phyloP scores from a whole-genome alignment of 37 sponge, comb jelly and placozoan species.

The Eunapius fragilis region DNA sequence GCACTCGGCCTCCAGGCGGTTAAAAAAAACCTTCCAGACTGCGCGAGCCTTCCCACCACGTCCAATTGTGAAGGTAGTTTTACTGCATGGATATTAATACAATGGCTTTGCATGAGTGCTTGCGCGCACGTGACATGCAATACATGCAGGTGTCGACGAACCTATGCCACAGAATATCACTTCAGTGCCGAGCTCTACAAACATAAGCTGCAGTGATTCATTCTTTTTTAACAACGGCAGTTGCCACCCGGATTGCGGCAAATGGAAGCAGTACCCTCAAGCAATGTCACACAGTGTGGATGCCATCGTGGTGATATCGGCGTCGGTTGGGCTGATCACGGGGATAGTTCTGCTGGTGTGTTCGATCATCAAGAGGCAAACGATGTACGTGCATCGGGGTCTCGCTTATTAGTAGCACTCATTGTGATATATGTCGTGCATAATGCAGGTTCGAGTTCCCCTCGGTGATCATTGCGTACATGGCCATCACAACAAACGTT shows the following conservation, averaged over 20 bases:
- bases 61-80: not conserved
- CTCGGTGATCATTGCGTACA: slow-evolving; percentile 33
- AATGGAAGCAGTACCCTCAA: not conserved
- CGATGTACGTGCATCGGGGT: slow-evolving; percentile 15
- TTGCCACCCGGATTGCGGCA: not conserved
- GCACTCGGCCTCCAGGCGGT: not conserved
- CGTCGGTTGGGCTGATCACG: slow-evolving; percentile 15
- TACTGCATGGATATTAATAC: not conserved
- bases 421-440: too few relatives aligned
- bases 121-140: too few relatives aligned
- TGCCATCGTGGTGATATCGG: not conserved
- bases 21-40: not conserved
- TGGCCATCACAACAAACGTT: not conserved
- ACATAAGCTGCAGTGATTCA: not conserved
- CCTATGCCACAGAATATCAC: not conserved
- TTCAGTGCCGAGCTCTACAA: not conserved
- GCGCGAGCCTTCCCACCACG: not conserved
- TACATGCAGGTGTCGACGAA: too few relatives aligned
- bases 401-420: not conserved
- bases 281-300: not conserved
- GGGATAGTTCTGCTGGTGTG: slow-evolving; percentile 19
- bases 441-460: slow-evolving; percentile 29
- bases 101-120: not conserved
- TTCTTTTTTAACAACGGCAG: not conserved
- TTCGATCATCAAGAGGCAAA: slow-evolving; percentile 10